These are phyloP conservation scores for Myotis daubentonii DNA, from an alignment of 2,797 vertebrate genomes.

Conservation along the genomic window DNA sequence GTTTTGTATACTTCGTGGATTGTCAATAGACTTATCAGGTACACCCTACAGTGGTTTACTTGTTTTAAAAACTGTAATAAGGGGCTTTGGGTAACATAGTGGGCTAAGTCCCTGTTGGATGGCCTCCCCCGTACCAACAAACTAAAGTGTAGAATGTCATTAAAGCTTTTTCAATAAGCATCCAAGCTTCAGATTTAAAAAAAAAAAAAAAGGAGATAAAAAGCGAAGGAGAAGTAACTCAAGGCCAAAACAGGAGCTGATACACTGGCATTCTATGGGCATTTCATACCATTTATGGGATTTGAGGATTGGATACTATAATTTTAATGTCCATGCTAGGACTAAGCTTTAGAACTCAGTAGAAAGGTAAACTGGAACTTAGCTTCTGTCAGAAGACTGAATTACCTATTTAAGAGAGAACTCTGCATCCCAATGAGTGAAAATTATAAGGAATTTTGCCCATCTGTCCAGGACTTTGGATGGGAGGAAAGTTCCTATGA, in stretches of 20 bases:
- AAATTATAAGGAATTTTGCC: slow-evolving; percentile 29
- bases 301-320: background rate
- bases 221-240: background rate
- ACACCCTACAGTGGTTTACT: background rate
- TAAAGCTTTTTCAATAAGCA: background rate
- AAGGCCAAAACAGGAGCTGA: background rate
- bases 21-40: background rate
- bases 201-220: background rate
- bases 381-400: background rate
- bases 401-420: background rate
- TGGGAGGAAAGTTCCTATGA: background rate
- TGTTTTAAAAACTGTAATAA: slow-evolving; percentile 5
- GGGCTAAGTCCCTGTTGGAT: background rate
- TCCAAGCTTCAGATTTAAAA: background rate
- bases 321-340: background rate
- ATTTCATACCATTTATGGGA: background rate
- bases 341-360: background rate
- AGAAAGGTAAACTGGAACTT: background rate
- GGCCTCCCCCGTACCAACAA: background rate
- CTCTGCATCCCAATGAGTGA: background rate
- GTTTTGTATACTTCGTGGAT: background rate
- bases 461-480: background rate
- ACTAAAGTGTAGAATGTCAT: background rate
- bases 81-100: background rate
- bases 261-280: background rate